These are phyloP conservation scores for Adineta ricciae DNA, from an alignment of 2,888 invertebrate genomes.

Conservation along the genomic window DNA sequence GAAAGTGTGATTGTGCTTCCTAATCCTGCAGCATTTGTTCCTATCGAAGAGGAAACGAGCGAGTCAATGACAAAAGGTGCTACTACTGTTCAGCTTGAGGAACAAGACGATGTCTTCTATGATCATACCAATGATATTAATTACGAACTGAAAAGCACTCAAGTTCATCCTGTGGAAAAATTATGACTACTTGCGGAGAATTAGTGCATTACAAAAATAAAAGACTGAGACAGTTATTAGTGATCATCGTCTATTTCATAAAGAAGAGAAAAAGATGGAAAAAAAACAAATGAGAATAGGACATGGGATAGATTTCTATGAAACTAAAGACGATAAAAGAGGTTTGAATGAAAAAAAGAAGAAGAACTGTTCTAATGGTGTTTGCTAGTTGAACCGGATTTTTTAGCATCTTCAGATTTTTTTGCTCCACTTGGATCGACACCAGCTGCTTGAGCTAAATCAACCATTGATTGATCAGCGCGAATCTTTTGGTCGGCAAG, in stretches of 20 bases:
- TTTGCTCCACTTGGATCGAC: not conserved
- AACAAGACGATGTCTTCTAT: not conserved
- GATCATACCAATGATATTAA: not conserved
- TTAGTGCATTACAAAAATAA: not conserved
- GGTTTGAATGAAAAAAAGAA: not conserved
- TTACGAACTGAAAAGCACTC: not conserved
- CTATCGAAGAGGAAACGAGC: not conserved
- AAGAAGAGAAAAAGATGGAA: not conserved
- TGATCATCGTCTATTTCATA: constrained; percentile 6
- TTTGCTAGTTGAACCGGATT: not conserved
- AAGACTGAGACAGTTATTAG: not conserved
- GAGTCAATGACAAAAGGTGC: not conserved
- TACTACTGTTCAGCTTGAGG: not conserved
- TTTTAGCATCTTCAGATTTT: not conserved
- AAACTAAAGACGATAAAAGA: not conserved
- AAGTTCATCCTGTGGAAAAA: not conserved
- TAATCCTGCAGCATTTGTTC: not conserved
- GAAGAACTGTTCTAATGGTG: not conserved
- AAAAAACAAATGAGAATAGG: not conserved
- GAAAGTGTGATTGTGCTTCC: not conserved
- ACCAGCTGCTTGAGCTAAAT: not conserved
- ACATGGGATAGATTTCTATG: not conserved
- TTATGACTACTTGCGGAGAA: not conserved
- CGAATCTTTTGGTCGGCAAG: not conserved
- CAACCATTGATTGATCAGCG: constrained; percentile 8